Evolutionary conservation across 2,113 vertebrate genomes (phyloP).

Genomic region (Nibea albiflora): DNA sequence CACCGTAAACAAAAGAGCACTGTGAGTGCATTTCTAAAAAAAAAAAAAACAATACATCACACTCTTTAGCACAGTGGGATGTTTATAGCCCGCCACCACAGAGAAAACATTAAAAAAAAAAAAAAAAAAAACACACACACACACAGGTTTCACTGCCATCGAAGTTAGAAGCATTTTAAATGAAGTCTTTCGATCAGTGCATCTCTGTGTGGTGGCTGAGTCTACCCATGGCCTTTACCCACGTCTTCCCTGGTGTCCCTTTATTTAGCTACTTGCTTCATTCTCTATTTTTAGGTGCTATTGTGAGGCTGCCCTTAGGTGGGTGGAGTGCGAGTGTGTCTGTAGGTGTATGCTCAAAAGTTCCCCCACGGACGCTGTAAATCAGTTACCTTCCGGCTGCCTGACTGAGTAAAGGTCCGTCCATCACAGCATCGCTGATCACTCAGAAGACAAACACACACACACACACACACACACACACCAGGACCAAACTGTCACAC

Average conservation of each 20-base stretch:
- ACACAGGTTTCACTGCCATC: background rate
- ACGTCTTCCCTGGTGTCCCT: constrained; percentile 5
- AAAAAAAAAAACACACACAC: too few species aligned
- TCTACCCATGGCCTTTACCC: constrained; percentile 14
- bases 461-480: constrained; percentile 1
- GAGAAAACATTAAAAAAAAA: background rate
- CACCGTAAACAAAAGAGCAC: constrained; percentile 65
- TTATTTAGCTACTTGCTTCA: constrained; percentile 39
- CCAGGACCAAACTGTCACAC: background rate
- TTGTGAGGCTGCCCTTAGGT: constrained; percentile 49
- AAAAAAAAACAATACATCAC: constrained; percentile 64
- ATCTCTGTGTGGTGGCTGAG: background rate
- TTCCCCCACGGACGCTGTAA: constrained; percentile 60
- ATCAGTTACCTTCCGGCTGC: constrained; percentile 71
- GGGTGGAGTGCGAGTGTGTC: constrained; percentile 37
- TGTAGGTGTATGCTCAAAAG: constrained; percentile 21
- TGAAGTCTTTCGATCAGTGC: background rate
- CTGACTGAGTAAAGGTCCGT: constrained; percentile 74
- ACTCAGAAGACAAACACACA: background rate
- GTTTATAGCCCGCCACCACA: constrained; percentile 20
- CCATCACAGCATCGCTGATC: background rate
- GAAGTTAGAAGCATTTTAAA: background rate
- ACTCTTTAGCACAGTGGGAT: constrained; percentile 48
- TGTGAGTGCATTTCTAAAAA: constrained; percentile 44
- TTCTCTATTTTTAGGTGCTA: constrained; percentile 55